Percentiles rank a stretch among this genome's conserved stretches.
Evolutionary conservation across 2,113 vertebrate species (phyloP).

Genomic region (Ginglymostoma cirratum): DNA sequence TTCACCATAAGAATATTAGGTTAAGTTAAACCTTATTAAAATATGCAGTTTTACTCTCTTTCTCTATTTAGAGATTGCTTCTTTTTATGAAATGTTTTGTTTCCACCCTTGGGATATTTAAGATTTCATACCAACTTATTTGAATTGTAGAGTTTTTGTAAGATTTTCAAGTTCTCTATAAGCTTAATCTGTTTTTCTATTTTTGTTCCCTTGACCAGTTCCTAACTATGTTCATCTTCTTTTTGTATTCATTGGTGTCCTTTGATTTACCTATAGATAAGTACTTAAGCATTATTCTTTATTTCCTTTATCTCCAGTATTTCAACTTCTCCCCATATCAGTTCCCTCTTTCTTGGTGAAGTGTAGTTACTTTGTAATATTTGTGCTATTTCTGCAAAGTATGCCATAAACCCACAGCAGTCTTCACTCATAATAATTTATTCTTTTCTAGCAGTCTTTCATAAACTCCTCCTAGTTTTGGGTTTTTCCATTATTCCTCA

Average conservation of each 20-base stretch:
- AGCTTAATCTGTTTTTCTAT: conserved; percentile 8
- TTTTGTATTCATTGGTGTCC: background rate
- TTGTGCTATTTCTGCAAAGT: background rate
- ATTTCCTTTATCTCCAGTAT: background rate
- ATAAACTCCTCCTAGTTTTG: background rate
- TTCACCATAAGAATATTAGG: too few relatives aligned
- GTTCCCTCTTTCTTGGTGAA: background rate
- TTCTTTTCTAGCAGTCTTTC: background rate
- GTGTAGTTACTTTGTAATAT: background rate
- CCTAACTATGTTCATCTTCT: background rate
- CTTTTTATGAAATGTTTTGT: background rate
- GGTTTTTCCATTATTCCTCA: background rate
- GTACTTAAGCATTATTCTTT: background rate
- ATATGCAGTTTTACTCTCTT: too few relatives aligned
- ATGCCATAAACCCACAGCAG: background rate
- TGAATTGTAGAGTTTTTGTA: background rate
- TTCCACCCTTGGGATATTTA: background rate
- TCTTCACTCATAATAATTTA: background rate
- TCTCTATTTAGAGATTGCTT: too few relatives aligned
- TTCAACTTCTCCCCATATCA: background rate
- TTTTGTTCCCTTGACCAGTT: background rate
- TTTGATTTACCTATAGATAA: background rate
- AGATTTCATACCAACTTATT: background rate
- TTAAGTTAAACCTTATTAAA: too few relatives aligned
- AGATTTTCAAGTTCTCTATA: background rate